Evolutionary conservation across 2,888 invertebrate genomes (phyloP).

Genomic region (Hoplodrina blanda): DNA sequence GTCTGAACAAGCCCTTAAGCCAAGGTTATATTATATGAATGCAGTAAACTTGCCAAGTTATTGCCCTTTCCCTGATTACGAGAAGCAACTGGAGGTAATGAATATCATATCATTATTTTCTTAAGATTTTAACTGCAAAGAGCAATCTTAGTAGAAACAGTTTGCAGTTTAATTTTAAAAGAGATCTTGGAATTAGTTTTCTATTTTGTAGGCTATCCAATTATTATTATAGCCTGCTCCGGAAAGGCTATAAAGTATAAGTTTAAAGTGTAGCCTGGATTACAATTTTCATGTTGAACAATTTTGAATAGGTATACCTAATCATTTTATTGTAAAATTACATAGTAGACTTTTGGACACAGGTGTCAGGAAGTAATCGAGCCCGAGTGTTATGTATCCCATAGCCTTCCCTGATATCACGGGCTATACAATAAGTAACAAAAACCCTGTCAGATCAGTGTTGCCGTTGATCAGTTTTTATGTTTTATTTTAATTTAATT

Average conservation of each 20-base stretch:
- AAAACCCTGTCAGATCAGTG: too few species aligned
- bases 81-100: conserved; percentile 40
- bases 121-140: conserved; percentile 26
- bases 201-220: conserved; percentile 26
- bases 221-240: conserved; percentile 36
- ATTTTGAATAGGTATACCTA: conserved; percentile 11
- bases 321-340: conserved; percentile 9
- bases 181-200: conserved; percentile 11
- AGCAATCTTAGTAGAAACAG: conserved; percentile 17
- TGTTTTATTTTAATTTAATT: too few species aligned
- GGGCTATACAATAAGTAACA: too few species aligned
- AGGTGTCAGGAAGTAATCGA: neutral
- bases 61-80: conserved; percentile 45
- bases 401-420: too few species aligned
- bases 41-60: conserved; percentile 57
- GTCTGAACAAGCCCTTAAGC: conserved; percentile 11
- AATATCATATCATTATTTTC: conserved; percentile 52
- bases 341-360: neutral
- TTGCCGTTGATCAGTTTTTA: too few species aligned
- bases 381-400: too few species aligned
- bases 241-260: conserved; percentile 13
- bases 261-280: neutral
- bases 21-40: conserved; percentile 51
- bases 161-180: conserved; percentile 24
- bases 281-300: conserved; percentile 29